Evolutionary conservation across 2,888 invertebrate genomes (phyloP), one percentile per base, ranked within the genome.

Genomic region (Rhamnusium bicolor): DNA sequence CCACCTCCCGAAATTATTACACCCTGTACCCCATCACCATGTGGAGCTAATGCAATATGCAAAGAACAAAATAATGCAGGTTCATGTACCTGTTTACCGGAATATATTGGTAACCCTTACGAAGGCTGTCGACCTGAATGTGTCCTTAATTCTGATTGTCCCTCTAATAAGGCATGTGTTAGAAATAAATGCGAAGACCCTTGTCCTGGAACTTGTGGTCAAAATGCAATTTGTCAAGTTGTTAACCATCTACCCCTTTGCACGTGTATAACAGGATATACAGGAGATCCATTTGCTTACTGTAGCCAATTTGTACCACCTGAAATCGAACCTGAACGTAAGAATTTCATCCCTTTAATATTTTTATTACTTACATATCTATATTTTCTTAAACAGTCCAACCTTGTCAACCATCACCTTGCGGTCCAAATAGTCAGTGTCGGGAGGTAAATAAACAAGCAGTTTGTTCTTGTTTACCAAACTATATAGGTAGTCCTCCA

Each of bases 71-170:
- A 92, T 80, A 89, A 90, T 68, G 91, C 92, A 73, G 92, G 92
- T 46, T 89, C 92, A n/a, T 95, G 95, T 82, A 89, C 90, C 71
- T 95, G 95, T 82, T 88, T 91, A 56, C 90, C 92, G 60, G 93
- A 92, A 18, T 94, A 93, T 85, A 92, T 92, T 79, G 95, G 95
- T 66, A 93, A 94, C 86, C 95, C 95, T 32, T 93, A 94, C 80
- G 93, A 93, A 87, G 93, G 93, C 19, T 94, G 94, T 86, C 90
- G 93, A 58, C 94, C 94, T 12, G 94, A 94, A 88, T 94, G 94
- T 87, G 89, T 92, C 0, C 86, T 92, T 51, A 93, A 93, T 84
- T 92, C 93, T 0, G 94, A 94, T 82, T 95, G 94, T 85, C 88
- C 92, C 1, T 92, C 93, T 47, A 92, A 93, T 84, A 91, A 90